Evolutionary conservation across 2,113 vertebrate genomes (phyloP).

Genomic region (Aegithalos caudatus): DNA sequence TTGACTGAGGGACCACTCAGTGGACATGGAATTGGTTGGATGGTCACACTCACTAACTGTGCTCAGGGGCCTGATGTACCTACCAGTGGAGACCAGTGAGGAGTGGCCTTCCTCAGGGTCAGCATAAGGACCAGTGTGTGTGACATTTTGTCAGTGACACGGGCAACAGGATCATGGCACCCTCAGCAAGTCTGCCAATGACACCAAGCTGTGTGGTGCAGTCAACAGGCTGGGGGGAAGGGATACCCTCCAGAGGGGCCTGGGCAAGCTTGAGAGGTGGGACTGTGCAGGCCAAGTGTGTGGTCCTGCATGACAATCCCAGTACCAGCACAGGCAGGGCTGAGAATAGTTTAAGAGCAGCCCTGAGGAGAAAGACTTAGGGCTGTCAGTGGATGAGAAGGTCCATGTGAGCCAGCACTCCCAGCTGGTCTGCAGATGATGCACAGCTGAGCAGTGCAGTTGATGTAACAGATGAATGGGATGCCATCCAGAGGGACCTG

Average conservation of each 20-base stretch:
- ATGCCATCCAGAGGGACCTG: not conserved
- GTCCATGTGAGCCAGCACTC: not conserved
- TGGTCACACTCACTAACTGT: not conserved
- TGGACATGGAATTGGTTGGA: not conserved
- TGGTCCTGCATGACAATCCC: not conserved
- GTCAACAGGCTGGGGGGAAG: not conserved
- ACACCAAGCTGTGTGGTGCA: not conserved
- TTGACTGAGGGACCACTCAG: not conserved
- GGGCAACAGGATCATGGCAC: not conserved
- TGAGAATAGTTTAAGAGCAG: not conserved
- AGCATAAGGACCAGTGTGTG: not conserved
- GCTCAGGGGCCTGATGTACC: rapidly evolving
- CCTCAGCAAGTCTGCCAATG: not conserved
- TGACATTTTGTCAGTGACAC: not conserved
- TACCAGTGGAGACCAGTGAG: too few relatives aligned
- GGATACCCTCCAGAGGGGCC: not conserved
- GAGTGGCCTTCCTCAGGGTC: not conserved
- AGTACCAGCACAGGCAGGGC: not conserved
- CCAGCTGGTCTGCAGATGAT: not conserved
- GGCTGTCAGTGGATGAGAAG: not conserved
- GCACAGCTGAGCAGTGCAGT: not conserved
- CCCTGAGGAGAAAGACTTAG: not conserved
- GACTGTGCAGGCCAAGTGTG: not conserved
- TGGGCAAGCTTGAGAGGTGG: too few relatives aligned
- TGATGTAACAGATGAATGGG: not conserved